Evolutionary conservation across 2,888 invertebrate genomes (phyloP), one percentile per base, ranked within the genome.

Genomic region (Zaprionus obscuricornis): DNA sequence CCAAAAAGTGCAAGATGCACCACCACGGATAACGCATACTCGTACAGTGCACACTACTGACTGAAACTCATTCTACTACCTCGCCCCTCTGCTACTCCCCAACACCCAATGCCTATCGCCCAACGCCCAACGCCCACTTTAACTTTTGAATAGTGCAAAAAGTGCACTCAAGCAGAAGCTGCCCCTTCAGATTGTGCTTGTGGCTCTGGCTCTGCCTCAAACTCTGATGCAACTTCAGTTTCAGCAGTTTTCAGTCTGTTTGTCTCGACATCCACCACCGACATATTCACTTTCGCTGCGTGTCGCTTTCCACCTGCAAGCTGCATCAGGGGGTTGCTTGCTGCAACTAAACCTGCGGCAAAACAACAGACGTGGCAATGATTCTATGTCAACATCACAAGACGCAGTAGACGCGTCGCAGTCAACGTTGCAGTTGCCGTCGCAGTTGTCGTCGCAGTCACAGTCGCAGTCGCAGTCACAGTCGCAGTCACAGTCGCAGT

Each of bases 381-480:
- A 81, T 73, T 84, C 83, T 85, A 78, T 82, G 83, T 78, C 86
- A 85, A 79, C 73, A 79, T 72, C 67, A 78, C 71, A 74, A 40
- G 60, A 59, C 51, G 36, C 58, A 52, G 26, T 33, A 13, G n/a
- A n/a, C n/a, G 43, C 43, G 37, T 26, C 31, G 56, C 43, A 27
- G 69, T 57, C 37, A 37, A 49, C 54, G 59, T 63, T n/a, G n/a
- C n/a, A n/a, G n/a, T n/a, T n/a, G n/a, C n/a, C n/a, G n/a, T n/a
- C n/a, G n/a, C n/a, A n/a, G n/a, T n/a, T n/a, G n/a, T n/a, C n/a
- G n/a, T n/a, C n/a, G n/a, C n/a, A n/a, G n/a, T n/a, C n/a, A n/a
- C n/a, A n/a, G n/a, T n/a, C n/a, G n/a, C n/a, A n/a, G n/a, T n/a
- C n/a, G n/a, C n/a, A n/a, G n/a, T n/a, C n/a, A n/a, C n/a, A n/a